Conservation (phyloP, 2,113 vertebrate species). For the Balaeniceps rex region DNA sequence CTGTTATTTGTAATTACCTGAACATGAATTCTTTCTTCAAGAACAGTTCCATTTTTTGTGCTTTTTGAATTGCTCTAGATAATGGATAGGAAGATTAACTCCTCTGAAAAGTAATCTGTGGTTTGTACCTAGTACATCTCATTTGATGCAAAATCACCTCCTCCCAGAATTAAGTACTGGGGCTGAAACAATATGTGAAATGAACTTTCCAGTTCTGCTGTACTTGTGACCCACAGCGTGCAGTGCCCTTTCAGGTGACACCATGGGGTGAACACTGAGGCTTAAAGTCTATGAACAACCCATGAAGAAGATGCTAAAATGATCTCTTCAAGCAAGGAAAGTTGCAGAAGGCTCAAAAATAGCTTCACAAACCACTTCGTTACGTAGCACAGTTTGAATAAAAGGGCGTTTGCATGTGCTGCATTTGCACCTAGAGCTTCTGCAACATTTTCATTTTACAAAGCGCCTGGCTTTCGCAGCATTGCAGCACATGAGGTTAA, state of each 20-base stretch:
- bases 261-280: not conserved
- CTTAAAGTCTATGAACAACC: not conserved
- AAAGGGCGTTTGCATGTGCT: not conserved
- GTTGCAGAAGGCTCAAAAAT: conserved; percentile 6
- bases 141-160: conserved; percentile 69
- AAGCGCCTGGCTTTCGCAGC: fast-evolving
- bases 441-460: not conserved
- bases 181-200: conserved; percentile 62
- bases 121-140: conserved; percentile 61
- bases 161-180: conserved; percentile 59
- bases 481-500: not conserved
- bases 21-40: conserved; percentile 76
- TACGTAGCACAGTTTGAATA: conserved; percentile 25
- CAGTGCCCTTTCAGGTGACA: not conserved
- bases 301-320: conserved; percentile 13
- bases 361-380: not conserved
- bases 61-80: conserved; percentile 76
- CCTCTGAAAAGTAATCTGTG: conserved; percentile 62
- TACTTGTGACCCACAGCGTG: not conserved
- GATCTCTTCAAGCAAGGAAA: conserved; percentile 11
- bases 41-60: conserved; percentile 70
- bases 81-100: conserved; percentile 76
- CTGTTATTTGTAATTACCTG: conserved; percentile 84
- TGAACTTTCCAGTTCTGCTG: not conserved
- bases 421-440: conserved; percentile 27